A percentile compares a stretch with the other conserved stretches of the same genome.
Evolutionary conservation across 2,888 invertebrate species (phyloP).

Genomic region (Masnerella sp.): DNA sequence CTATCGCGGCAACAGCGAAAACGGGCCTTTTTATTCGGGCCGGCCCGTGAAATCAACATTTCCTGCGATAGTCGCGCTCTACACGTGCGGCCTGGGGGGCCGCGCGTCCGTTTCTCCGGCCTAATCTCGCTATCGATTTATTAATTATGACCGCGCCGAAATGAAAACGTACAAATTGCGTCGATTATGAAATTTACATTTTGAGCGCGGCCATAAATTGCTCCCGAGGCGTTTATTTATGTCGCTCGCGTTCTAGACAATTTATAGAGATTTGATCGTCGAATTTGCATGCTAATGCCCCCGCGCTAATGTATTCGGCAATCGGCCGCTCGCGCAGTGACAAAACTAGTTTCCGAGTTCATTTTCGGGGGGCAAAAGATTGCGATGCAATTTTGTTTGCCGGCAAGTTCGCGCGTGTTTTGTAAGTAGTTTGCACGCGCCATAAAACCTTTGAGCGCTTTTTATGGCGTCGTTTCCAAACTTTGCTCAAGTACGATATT

Average conservation of each 20-base stretch:
- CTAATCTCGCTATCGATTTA: conserved; percentile 36
- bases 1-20: conserved; percentile 50
- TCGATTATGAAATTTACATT: conserved; percentile 46
- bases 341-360: conserved; percentile 6
- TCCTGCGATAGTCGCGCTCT: conserved; percentile 56
- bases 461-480: conserved; percentile 16
- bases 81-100: conserved; percentile 54
- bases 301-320: too few relatives aligned
- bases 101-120: conserved; percentile 10
- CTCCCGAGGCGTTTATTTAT: conserved; percentile 15
- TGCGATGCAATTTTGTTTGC: conserved; percentile 14
- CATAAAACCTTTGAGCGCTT: conserved; percentile 14
- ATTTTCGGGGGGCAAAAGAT: conserved; percentile 10
- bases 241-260: too few relatives aligned
- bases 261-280: too few relatives aligned
- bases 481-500: not conserved
- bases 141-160: conserved; percentile 35
- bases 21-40: conserved; percentile 54
- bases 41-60: conserved; percentile 64
- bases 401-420: conserved; percentile 5
- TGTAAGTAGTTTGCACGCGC: conserved; percentile 7
- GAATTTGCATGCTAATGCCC: too few relatives aligned
- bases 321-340: too few relatives aligned
- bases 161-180: conserved; percentile 45
- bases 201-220: conserved; percentile 26